These are phyloP conservation scores for Spinus olivaceus DNA, from an alignment of 2,797 vertebrate species.

Conservation along the genomic window DNA sequence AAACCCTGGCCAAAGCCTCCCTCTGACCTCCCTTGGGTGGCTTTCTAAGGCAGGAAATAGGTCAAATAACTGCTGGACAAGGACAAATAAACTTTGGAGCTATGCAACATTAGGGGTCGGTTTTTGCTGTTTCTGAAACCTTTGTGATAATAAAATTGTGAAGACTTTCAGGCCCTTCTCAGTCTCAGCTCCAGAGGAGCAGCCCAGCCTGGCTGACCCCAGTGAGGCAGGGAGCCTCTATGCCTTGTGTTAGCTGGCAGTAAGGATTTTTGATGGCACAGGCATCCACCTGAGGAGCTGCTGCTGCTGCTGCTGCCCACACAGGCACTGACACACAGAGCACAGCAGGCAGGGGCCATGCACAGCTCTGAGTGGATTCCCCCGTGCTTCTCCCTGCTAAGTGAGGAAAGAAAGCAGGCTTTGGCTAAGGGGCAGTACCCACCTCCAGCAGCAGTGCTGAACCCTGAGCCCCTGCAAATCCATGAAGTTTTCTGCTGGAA, in stretches of 20 bases:
- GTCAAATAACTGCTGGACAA: background rate
- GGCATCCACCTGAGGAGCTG: background rate
- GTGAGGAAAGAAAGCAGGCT: background rate
- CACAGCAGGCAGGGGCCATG: background rate
- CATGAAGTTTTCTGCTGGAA: background rate
- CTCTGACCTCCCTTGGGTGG: background rate
- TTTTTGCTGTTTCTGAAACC: background rate
- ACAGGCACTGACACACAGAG: accelerated
- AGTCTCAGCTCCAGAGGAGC: background rate
- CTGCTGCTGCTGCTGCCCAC: background rate
- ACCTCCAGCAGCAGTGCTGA: background rate
- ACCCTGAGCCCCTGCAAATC: background rate
- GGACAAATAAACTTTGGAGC: background rate
- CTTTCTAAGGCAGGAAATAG: background rate
- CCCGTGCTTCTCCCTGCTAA: background rate
- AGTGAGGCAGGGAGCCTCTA: background rate
- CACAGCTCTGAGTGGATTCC: background rate
- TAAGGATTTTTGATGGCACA: background rate
- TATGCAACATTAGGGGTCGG: background rate
- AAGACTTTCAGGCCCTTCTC: background rate
- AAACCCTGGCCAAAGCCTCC: background rate
- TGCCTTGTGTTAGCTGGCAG: background rate
- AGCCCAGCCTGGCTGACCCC: background rate
- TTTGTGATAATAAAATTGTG: background rate
- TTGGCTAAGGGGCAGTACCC: background rate